Conservation (phyloP, 2,888 invertebrate species). For the Cryptocephalus primarius region DNA sequence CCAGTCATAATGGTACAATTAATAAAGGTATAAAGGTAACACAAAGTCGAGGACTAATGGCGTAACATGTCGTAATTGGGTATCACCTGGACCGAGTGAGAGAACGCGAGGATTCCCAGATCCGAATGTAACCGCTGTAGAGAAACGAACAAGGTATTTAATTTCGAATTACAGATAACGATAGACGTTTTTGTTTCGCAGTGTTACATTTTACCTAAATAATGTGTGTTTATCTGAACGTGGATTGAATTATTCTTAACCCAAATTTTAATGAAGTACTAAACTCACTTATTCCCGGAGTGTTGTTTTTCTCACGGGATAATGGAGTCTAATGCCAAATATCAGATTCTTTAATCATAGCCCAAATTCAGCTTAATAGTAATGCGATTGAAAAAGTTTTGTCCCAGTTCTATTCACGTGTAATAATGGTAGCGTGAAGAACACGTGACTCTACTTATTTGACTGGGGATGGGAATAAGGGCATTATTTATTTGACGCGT, state of each 20-base stretch:
- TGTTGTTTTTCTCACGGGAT: neutral
- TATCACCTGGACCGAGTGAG: too few relatives aligned
- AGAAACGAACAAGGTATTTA: too few relatives aligned
- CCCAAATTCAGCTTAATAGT: slow-evolving; percentile 14
- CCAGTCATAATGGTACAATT: too few relatives aligned
- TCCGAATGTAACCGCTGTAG: too few relatives aligned
- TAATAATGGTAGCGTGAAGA: slow-evolving; percentile 21
- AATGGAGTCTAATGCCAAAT: slow-evolving; percentile 4
- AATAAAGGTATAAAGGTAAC: too few relatives aligned
- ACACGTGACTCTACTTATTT: slow-evolving; percentile 28
- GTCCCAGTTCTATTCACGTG: slow-evolving; percentile 18
- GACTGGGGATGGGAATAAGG: slow-evolving; percentile 23
- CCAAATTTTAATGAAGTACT: neutral
- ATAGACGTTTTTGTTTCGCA: too few relatives aligned
- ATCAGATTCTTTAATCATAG: slow-evolving; percentile 20
- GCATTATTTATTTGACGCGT: slow-evolving; percentile 34
- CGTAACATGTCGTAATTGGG: too few relatives aligned
- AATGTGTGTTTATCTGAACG: neutral
- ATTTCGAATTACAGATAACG: too few relatives aligned
- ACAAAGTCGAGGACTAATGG: too few relatives aligned
- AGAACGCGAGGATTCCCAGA: too few relatives aligned
- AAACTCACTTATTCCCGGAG: neutral
- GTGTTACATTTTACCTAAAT: too few relatives aligned
- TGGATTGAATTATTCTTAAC: neutral
- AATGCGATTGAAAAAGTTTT: slow-evolving; percentile 17